A percentile compares a stretch with the other conserved stretches of the same genome.
These are phyloP conservation scores for Toxonevra muliebris DNA, from an alignment of 2,888 invertebrate genomes.

Conservation along the genomic window DNA sequence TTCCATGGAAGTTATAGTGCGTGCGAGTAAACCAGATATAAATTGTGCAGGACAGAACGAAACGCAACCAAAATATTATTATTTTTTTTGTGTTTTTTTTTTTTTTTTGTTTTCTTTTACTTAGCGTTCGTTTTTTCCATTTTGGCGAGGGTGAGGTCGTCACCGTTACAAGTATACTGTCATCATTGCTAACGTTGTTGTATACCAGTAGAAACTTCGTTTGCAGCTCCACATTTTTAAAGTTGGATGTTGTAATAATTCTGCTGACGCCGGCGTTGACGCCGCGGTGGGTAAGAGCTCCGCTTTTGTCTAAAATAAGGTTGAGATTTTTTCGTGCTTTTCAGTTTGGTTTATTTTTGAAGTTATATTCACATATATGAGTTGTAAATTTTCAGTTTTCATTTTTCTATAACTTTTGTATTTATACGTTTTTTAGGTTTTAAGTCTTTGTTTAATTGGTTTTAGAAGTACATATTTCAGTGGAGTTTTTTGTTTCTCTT, in stretches of 20 bases:
- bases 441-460: conserved; percentile 12
- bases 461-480: not conserved
- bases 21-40: conserved; percentile 2
- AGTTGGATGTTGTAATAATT: no score
- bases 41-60: conserved; percentile 15
- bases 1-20: not conserved
- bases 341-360: no score
- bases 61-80: conserved; percentile 30
- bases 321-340: no score
- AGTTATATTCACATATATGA: no score
- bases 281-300: no score
- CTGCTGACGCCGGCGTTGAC: no score
- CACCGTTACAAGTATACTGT: not conserved
- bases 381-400: conserved; percentile 3
- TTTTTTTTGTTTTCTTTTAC: no score
- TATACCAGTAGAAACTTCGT: not conserved
- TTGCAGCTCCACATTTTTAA: not conserved
- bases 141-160: not conserved
- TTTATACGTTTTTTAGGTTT: conserved; percentile 2
- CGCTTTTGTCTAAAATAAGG: no score
- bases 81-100: conserved; percentile 6
- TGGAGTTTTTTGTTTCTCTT: not conserved
- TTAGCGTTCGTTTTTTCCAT: not conserved
- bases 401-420: not conserved
- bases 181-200: not conserved